phyloP scores from a whole-genome alignment of 1,140 invertebrate species.

The Marisa cornuarietis region DNA sequence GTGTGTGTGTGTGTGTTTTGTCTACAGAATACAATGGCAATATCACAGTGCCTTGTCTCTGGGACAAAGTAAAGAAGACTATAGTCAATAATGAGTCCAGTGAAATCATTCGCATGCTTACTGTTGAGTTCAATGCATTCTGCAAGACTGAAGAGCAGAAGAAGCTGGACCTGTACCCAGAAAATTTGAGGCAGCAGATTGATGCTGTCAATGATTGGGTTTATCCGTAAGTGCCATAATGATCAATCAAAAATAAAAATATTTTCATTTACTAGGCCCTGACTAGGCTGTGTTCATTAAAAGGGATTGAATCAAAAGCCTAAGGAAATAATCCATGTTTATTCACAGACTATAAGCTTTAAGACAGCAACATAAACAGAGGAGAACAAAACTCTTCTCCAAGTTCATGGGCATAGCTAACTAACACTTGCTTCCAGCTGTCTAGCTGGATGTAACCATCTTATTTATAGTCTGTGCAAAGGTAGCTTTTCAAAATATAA shows the following conservation, averaged over 20 bases:
- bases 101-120: conserved; percentile 64
- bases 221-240: conserved; percentile 49
- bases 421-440: too few species aligned
- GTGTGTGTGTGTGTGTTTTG: not conserved
- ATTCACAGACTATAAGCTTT: too few species aligned
- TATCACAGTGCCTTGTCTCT: conserved; percentile 57
- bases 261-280: not conserved
- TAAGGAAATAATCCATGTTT: too few species aligned
- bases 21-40: conserved; percentile 48
- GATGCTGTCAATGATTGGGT: conserved; percentile 58
- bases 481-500: too few species aligned
- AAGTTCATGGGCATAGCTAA: too few species aligned
- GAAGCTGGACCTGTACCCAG: conserved; percentile 59
- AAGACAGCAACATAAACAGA: too few species aligned
- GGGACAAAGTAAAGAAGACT: conserved; percentile 56
- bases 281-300: not conserved
- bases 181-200: conserved; percentile 43
- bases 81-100: conserved; percentile 63
- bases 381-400: too few species aligned
- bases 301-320: not conserved
- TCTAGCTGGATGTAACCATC: too few species aligned
- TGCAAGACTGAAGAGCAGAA: conserved; percentile 53
- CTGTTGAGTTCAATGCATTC: conserved; percentile 60
- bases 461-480: too few species aligned
- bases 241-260: not conserved